Evolutionary conservation across 1,140 invertebrate species (phyloP), one percentile per base, ranked within the genome.

Genomic region (Calosoma granatense): DNA sequence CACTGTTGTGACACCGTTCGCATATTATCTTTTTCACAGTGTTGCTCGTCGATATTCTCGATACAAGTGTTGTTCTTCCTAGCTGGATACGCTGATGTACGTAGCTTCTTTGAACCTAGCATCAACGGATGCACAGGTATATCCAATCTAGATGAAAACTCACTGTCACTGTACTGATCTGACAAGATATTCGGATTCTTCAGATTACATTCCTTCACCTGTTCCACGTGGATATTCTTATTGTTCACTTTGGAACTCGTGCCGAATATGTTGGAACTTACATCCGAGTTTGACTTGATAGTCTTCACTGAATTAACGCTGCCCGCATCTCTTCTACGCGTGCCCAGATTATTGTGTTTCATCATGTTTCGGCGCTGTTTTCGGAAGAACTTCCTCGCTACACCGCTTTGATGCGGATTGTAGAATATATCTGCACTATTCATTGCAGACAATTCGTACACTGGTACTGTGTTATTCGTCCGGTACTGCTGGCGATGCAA

Each of bases 391-490:
- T 91, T 92, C 59, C 90, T 81, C 0, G 92, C 92, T 1, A 93
- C 89, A 14, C 90, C 91, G 69, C 90, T 94, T 70, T 96, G 92
- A 66, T 90, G 87, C 0, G 91, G 89, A 76, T 96, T 94, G 66
- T 94, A 94, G 71, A 94, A 96, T 70, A 90, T 81, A 63, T 92
- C 85, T 0, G 86, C 84, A 1, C 80, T 76, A 58, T 79, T 65
- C 14, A 78, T 69, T 4, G 67, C 71, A 15, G 71, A 70, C 56
- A 86, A 84, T 0, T 83, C 83, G 57, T 82, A 82, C 1, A 83
- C 85, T 47, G 84, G 83, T 51, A 85, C 81, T 4, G 81, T 83
- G 65, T 82, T 83, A 59, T 82, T 81, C 0, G 80, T 81, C 56
- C 83, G 76, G 62, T 85, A 85, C 65, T 88, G 84, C 62, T 84